A percentile compares a stretch with the other conserved stretches of the same genome.
phyloP scores from a whole-genome alignment of 92 coral and sea anemone genomes.

The Epizoanthus scotinus region DNA sequence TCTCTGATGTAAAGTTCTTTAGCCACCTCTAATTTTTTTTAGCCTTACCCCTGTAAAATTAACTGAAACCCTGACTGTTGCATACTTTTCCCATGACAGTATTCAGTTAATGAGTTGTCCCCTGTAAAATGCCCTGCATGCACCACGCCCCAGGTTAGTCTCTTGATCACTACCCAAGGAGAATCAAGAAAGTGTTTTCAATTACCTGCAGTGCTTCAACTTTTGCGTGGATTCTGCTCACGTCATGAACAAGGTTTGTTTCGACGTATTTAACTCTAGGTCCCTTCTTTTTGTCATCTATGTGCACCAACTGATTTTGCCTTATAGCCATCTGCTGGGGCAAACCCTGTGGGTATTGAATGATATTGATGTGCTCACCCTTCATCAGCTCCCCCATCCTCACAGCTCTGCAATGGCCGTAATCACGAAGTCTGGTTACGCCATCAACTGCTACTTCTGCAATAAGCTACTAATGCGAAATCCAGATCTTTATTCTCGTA shows the following conservation, averaged over 20 bases:
- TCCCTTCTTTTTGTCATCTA: neutral
- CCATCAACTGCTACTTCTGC: neutral
- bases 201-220: slow-evolving; percentile 3
- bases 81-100: too few relatives aligned
- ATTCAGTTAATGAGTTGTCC: too few relatives aligned
- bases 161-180: too few relatives aligned
- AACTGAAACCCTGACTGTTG: too few relatives aligned
- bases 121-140: too few relatives aligned
- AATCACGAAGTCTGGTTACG: neutral
- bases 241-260: neutral
- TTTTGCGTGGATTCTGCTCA: neutral
- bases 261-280: neutral
- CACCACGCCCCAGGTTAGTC: too few relatives aligned
- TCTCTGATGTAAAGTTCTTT: too few relatives aligned
- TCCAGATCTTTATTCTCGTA: neutral
- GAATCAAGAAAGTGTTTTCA: neutral
- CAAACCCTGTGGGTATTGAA: neutral
- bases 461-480: neutral
- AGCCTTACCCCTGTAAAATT: too few relatives aligned
- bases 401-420: neutral
- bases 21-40: too few relatives aligned
- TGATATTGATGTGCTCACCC: slow-evolving; percentile 3
- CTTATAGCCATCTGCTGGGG: neutral
- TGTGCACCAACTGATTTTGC: slow-evolving; percentile 12
- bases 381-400: neutral